Percentiles rank a stretch among this genome's conserved stretches.
Conservation (phyloP, 2,113 vertebrate species). For the rabbit (Oryctolagus cuniculus) region mOryCun1.1 NC_091435.1:66270501-66271000, state of each 20-base stretch:
- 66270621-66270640: not conserved
- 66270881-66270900: constrained; percentile 26
- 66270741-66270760: not conserved
- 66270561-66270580: not conserved
- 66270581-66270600: not conserved
- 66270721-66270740: not conserved
- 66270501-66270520: too few relatives aligned
- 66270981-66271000: not conserved
- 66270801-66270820: not conserved
- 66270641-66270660: not conserved
- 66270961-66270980: not conserved
- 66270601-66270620: not conserved
- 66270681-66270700: not conserved
- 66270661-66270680: constrained; percentile 8
- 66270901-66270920: not conserved
- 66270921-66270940: constrained; percentile 6
- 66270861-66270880: not conserved
- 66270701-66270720: not conserved
- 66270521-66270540: too few relatives aligned
- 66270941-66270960: not conserved
- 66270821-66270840: not conserved
- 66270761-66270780: not conserved
- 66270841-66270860: not conserved
- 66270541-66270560: too few relatives aligned
- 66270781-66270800: not conserved